A percentile compares a stretch with the other conserved stretches of the same genome.
These are phyloP conservation scores for Lonchura striata DNA, from an alignment of 2,113 vertebrate genomes.

Conservation along the genomic window DNA sequence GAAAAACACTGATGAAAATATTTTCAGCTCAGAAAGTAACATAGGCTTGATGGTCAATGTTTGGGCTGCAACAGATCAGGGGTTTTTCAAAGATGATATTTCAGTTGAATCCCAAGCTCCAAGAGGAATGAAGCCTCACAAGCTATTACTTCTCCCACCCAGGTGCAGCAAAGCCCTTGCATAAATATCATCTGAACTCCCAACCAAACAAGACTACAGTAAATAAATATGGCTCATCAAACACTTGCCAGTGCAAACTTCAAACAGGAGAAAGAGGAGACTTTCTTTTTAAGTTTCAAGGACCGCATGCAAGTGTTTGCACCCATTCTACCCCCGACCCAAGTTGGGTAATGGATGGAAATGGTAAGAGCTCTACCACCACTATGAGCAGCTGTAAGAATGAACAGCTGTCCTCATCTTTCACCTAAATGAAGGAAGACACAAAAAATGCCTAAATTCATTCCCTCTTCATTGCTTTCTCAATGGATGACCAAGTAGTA, in stretches of 20 bases:
- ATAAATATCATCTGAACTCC: neutral
- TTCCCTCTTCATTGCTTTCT: neutral
- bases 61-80: neutral
- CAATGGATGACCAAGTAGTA: neutral
- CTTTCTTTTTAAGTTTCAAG: neutral
- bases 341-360: neutral
- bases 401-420: neutral
- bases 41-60: neutral
- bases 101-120: accelerated
- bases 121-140: neutral
- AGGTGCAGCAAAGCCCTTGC: neutral
- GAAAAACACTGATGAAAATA: neutral
- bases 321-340: neutral
- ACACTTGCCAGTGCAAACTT: neutral
- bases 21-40: neutral
- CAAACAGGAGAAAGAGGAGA: neutral
- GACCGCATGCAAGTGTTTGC: accelerated
- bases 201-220: neutral
- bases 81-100: neutral
- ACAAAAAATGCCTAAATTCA: neutral
- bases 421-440: neutral
- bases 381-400: neutral
- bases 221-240: neutral
- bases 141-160: neutral
- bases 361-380: neutral